Percentiles rank a stretch among this genome's conserved stretches.
Conservation (phyloP, 2,888 invertebrate species). For the Tanypteryx hageni region DNA sequence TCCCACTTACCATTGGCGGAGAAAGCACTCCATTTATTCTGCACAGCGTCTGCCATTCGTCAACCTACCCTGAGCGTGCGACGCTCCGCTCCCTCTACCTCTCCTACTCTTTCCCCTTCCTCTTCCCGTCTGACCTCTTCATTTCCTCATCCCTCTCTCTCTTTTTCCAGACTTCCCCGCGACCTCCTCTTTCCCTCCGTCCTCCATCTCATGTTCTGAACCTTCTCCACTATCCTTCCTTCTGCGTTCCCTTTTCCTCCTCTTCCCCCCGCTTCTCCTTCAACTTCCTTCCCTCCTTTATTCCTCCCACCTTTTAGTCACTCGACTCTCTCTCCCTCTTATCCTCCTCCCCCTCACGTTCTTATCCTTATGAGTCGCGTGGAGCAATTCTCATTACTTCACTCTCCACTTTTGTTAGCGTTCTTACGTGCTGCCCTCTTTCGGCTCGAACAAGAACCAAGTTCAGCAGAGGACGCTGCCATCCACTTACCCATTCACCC, state of each 20-base stretch:
- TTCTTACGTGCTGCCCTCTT: not conserved
- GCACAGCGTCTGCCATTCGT: not conserved
- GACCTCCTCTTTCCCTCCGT: not conserved
- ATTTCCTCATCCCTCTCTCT: not conserved
- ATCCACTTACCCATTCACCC: not conserved
- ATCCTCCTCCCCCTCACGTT: not conserved
- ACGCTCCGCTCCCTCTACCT: not conserved
- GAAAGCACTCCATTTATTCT: constrained; percentile 28
- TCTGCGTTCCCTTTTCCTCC: not conserved
- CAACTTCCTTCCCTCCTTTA: not conserved
- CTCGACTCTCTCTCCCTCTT: not conserved
- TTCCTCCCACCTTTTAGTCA: not conserved
- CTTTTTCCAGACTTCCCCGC: not conserved
- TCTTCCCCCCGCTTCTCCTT: not conserved
- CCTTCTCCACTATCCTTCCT: not conserved
- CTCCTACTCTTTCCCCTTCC: constrained; percentile 39
- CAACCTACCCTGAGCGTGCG: constrained; percentile 18
- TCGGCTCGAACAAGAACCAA: not conserved
- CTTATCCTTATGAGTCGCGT: not conserved
- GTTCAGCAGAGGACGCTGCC: not conserved
- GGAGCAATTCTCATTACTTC: not conserved
- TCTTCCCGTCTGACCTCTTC: constrained; percentile 23
- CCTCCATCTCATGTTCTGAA: too few relatives aligned
- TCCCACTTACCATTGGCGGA: constrained; percentile 50
- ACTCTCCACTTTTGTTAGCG: not conserved